Conservation (phyloP, 2,113 vertebrate genomes). For the Hydropotes inermis region DNA sequence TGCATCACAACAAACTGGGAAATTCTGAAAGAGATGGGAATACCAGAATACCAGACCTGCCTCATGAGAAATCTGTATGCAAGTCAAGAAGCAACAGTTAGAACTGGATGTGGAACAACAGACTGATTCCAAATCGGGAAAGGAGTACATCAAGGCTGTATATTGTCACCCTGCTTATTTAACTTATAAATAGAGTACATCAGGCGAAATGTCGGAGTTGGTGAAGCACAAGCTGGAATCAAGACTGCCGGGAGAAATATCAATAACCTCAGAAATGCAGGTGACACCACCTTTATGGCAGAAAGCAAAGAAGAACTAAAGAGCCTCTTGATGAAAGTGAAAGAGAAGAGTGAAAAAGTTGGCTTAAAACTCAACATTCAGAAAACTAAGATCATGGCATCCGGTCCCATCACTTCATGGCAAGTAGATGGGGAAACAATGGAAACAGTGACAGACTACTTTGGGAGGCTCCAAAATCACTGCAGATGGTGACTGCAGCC, state of each 20-base stretch:
- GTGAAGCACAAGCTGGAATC: background rate
- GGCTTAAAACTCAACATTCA: background rate
- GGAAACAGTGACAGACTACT: background rate
- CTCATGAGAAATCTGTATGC: background rate
- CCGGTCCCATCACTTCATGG: background rate
- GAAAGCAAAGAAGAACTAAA: background rate
- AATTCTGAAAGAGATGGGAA: background rate
- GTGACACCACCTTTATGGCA: background rate
- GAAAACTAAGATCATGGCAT: background rate
- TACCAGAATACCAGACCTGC: background rate
- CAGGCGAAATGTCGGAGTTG: background rate
- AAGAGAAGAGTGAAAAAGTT: background rate
- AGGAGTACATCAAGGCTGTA: background rate
- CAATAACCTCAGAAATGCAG: background rate
- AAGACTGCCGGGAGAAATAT: background rate
- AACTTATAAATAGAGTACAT: background rate
- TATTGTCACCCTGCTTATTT: background rate
- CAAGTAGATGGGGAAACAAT: background rate
- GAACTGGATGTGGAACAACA: background rate
- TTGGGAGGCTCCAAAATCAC: background rate
- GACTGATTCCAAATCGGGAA: background rate
- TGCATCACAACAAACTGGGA: background rate
- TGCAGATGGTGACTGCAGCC: background rate
- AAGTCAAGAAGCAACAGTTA: background rate
- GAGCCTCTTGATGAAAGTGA: background rate